Conservation (phyloP, 1,140 invertebrate genomes). For the Lepidostoma basale region DNA sequence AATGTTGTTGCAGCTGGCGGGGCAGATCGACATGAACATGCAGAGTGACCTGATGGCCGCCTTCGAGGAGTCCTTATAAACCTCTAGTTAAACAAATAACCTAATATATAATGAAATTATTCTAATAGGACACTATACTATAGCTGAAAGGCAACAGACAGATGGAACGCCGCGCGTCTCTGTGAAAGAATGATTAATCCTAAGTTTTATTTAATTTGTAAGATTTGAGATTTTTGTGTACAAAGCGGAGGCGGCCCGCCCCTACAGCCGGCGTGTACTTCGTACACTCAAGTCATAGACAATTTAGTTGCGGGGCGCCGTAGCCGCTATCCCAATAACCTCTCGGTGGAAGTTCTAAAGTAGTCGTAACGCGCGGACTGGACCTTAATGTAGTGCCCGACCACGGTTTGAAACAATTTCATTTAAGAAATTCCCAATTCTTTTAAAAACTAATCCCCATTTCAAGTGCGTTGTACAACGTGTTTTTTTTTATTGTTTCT, state of each 20-base stretch:
- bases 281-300: background rate
- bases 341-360: no score
- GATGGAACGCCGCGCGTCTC: background rate
- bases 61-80: constrained; percentile 92
- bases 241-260: no score
- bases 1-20: constrained; percentile 79
- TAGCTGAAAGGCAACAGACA: background rate
- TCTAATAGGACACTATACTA: background rate
- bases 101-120: constrained; percentile 14
- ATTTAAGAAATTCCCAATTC: no score
- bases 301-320: no score
- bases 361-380: no score
- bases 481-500: no score
- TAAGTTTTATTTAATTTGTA: constrained; percentile 32
- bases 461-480: no score
- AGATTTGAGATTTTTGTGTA: constrained; percentile 32
- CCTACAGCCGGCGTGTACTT: background rate
- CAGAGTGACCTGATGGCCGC: constrained; percentile 97
- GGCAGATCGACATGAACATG: constrained; percentile 97
- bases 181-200: constrained; percentile 21
- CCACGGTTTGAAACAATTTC: no score
- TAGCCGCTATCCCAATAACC: no score
- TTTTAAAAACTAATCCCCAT: no score
- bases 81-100: constrained; percentile 33
- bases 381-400: no score